Evolutionary conservation across 2,113 vertebrate genomes (phyloP).

Genomic region (Erythrocercus mccallii): DNA sequence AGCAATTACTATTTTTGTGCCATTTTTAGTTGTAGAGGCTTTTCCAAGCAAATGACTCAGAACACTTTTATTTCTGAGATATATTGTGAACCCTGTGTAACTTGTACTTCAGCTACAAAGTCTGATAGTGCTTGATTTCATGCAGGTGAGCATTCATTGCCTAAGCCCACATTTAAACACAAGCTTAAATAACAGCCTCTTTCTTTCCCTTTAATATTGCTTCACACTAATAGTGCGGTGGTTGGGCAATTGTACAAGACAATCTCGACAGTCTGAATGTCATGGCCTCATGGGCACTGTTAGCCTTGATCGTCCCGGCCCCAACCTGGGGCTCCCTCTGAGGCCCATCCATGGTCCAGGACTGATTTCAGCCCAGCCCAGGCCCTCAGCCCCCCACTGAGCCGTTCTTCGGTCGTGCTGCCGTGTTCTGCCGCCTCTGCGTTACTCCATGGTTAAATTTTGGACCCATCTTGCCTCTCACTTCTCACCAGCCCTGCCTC

Average conservation of each 20-base stretch:
- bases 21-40: neutral
- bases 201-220: neutral
- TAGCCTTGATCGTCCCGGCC: neutral
- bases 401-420: accelerated
- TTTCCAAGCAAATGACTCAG: neutral
- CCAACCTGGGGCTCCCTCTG: neutral
- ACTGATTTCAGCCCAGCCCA: neutral
- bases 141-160: neutral
- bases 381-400: no score
- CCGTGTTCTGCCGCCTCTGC: neutral
- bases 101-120: neutral
- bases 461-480: neutral
- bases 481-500: neutral
- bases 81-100: neutral
- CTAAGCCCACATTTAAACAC: neutral
- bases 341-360: neutral
- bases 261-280: accelerated
- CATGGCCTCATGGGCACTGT: accelerated
- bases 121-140: neutral
- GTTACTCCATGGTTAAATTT: neutral
- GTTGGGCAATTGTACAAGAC: neutral
- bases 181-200: neutral
- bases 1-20: neutral
- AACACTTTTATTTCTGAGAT: neutral
- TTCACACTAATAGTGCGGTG: neutral